Evolutionary conservation across 2,797 vertebrate species (phyloP), one percentile per base, ranked within the genome.

Genomic region (Otolemur crassicaudatus): DNA sequence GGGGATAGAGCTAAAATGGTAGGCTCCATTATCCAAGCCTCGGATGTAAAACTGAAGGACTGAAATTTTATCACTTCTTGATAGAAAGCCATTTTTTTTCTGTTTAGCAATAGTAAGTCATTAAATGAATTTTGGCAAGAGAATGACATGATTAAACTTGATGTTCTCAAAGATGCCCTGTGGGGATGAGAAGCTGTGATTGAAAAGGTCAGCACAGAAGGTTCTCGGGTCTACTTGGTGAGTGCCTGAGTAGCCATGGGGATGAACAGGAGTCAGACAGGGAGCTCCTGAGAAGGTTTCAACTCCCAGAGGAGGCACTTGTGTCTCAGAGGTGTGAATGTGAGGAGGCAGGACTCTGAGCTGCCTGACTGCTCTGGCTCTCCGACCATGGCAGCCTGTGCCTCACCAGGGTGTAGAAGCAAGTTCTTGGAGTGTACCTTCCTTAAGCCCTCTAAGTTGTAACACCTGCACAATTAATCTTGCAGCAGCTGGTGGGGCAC

Each of bases 31-130:
- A 4, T 49, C 37, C 63, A 84, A 67, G 19, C 29, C 25, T 85
- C 4, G 0, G 20, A 34, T 92, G n/a, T 53, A 46, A 81, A 58
- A 75, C 4, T 5, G 72, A 90, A 34, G 6, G 80, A 60, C 61
- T 95, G 56, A 87, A 20, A 49, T 63, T 91, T 93, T 40, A 70
- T 13, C 29, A 14, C 25, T 31, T 77, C 29, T 81, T 40, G n/a
- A 63, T 40, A n/a, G 56, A 80, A 93, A 82, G 56, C n/a, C 22
- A 49, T 76, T 92, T 72, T 87, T 72, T 87, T 84, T 70, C 34
- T 53, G 31, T 25, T 80, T 81, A 76, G 5, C 65, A 23, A 75
- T 65, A 92, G 19, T 27, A 97, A 79, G 34, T 90, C 67, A 85
- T 92, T 84, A 91, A 75, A 37, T 90, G 81, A 16, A 20, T 67